These are phyloP conservation scores for Chrysogorgia sp. DNA, from an alignment of 92 coral and sea anemone species.

Conservation along the genomic window DNA sequence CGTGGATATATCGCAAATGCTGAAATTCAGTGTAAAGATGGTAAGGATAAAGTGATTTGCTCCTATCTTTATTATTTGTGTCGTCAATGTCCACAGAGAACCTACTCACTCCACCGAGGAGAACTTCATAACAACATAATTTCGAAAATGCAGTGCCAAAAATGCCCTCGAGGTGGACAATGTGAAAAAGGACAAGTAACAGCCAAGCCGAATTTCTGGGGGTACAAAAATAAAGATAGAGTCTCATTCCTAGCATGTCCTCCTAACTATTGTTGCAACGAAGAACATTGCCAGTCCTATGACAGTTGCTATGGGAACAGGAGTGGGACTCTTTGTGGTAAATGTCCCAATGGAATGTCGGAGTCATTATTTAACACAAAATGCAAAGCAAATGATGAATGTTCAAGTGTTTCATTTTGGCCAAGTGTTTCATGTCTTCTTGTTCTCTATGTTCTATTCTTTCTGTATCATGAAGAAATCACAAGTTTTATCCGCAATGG, in stretches of 20 bases:
- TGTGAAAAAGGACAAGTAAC: slow-evolving; percentile 3
- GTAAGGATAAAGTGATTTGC: neutral
- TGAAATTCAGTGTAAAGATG: neutral
- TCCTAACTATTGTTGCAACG: slow-evolving; percentile 28
- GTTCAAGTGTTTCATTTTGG: neutral
- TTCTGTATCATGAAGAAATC: slow-evolving; percentile 22
- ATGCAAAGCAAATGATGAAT: slow-evolving; percentile 9
- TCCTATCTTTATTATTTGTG: neutral
- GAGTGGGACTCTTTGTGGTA: slow-evolving; percentile 34
- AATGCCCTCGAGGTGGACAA: no score
- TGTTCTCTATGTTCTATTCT: slow-evolving; percentile 1
- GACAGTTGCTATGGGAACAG: slow-evolving; percentile 34
- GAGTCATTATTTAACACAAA: slow-evolving; percentile 10
- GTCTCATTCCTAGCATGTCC: slow-evolving; percentile 26
- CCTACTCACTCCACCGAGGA: slow-evolving; percentile 3
- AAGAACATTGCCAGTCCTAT: slow-evolving; percentile 14
- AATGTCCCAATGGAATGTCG: slow-evolving; percentile 28
- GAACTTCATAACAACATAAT: neutral
- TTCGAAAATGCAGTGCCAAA: slow-evolving; percentile 11
- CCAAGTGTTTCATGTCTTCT: neutral
- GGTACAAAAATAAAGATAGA: neutral
- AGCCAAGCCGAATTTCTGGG: slow-evolving; percentile 26
- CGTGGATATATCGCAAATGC: neutral
- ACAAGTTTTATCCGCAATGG: neutral
- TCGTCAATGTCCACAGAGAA: slow-evolving; percentile 15